phyloP scores from a whole-genome alignment of 2,888 invertebrate species.

The Drosophila robusta region DNA sequence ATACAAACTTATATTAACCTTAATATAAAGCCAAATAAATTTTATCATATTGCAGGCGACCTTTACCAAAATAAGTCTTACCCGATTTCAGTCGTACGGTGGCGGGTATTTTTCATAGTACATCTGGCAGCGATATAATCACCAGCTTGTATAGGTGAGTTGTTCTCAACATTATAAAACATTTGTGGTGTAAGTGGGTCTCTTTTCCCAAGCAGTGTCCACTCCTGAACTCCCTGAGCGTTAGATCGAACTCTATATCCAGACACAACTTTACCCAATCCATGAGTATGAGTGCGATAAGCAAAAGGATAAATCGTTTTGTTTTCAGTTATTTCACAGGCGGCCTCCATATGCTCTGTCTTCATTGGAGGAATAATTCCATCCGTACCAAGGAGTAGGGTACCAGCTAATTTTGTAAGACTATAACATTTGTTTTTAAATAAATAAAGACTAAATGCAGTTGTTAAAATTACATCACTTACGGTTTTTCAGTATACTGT shows the following conservation, averaged over 20 bases:
- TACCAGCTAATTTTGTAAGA: constrained; percentile 95
- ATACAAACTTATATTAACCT: no score
- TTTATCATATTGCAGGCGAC: no score
- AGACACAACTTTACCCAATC: constrained; percentile 93
- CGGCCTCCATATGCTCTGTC: constrained; percentile 95
- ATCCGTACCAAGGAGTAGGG: constrained; percentile 94
- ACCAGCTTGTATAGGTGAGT: constrained; percentile 88
- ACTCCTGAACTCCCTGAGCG: constrained; percentile 87
- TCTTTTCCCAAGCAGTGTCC: constrained; percentile 94
- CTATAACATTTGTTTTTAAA: constrained; percentile 86
- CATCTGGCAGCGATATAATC: constrained; percentile 95
- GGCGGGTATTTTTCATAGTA: constrained; percentile 93
- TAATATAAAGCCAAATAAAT: no score
- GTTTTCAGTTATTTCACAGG: constrained; percentile 92
- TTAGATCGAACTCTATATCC: constrained; percentile 91
- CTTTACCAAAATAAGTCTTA: constrained; percentile 82
- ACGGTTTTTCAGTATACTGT: constrained; percentile 91
- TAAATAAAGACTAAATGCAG: neutral
- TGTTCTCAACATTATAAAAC: constrained; percentile 93
- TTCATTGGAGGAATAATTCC: constrained; percentile 90
- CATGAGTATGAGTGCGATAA: constrained; percentile 97
- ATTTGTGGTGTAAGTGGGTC: constrained; percentile 96
- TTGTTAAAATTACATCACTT: constrained; percentile 80
- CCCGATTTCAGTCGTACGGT: constrained; percentile 90
- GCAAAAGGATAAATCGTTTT: constrained; percentile 97